Base-by-base conservation (phyloP, 2,113 vertebrate species). In the Prietella phreatophila region DNA sequence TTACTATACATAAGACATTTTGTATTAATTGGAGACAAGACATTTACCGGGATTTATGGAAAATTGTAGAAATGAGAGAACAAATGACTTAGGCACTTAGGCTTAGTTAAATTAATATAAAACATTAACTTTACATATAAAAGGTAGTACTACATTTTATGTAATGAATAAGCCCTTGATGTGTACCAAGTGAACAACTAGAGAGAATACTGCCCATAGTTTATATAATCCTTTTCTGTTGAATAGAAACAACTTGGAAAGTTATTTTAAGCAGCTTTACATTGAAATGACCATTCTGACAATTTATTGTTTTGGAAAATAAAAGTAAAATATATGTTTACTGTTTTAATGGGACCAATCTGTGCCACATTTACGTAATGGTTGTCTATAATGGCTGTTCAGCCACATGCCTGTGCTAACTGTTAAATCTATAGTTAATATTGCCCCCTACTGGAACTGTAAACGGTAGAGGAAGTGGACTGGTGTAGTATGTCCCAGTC, bases 61-160 rank as follows among this genome's bases (percentile, higher is more conserved):
- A 71, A 69, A 50, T 36, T 30, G 8, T 15, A 56, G 6, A 86
- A 85, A 22, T 19, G n/a, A 73, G 25, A 73, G 60, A 2, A 82
- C 5, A 65, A 2, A 55, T 58, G 14, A 85, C 71, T 69, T 8
- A 90, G 88, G 89, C 87, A 90, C 89, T 87, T 87, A 11, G 76
- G 56, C 76, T 80, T 25, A 80, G 27, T 87, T 33, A 84, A 65
- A 76, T 33, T 20, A 50, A 84, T 73, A 53, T 53, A 63, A 76
- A 47, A 69, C 33, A 58, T 42, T 39, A 75, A 87, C 11, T 39
- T 60, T 30, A 75, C 60, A 84, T 25, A 63, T 27, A 84, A 85
- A 85, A 50, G 5, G 2, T 36, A 30, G 1, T 84, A 27, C 14
- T 65, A 58, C 15, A 20, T 69, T 53, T 50, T 10, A 63, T 55